phyloP scores from a whole-genome alignment of 2,888 invertebrate species.

The Dryocosmus kuriphilus region DNA sequence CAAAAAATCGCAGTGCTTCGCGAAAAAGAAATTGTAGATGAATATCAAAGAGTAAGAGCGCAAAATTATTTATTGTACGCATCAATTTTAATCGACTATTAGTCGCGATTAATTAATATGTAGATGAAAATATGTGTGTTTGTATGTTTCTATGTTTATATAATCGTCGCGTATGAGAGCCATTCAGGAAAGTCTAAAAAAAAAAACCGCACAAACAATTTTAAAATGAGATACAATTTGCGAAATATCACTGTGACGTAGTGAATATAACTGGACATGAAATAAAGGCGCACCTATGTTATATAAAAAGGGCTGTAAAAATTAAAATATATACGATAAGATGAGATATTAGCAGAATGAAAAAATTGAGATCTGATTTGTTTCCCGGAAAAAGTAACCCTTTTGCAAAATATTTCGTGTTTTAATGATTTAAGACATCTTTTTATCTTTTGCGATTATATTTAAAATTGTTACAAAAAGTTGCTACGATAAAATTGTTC shows the following conservation, averaged over 20 bases:
- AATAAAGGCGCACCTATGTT: constrained; percentile 18
- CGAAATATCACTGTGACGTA: constrained; percentile 21
- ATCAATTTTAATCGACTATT: constrained; percentile 23
- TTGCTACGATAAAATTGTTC: background rate
- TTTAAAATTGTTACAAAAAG: too few relatives aligned
- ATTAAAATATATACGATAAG: constrained; percentile 13
- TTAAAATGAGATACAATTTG: constrained; percentile 9
- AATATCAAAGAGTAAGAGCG: constrained; percentile 56
- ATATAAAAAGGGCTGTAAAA: constrained; percentile 45
- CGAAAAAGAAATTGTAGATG: constrained; percentile 57
- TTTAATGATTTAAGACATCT: too few relatives aligned
- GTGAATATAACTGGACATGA: background rate
- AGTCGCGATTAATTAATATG: constrained; percentile 52
- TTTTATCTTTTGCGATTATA: too few relatives aligned
- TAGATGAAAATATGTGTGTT: constrained; percentile 67
- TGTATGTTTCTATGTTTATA: constrained; percentile 76
- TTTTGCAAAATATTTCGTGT: background rate
- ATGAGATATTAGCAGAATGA: constrained; percentile 36
- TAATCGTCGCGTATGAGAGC: constrained; percentile 68
- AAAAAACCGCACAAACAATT: constrained; percentile 29
- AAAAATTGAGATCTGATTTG: constrained; percentile 8
- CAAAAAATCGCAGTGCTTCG: constrained; percentile 67
- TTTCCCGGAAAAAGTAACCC: background rate
- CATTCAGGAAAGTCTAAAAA: constrained; percentile 58
- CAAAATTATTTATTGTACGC: constrained; percentile 47